A percentile compares a stretch with the other conserved stretches of the same genome.
phyloP scores from a whole-genome alignment of 2,888 invertebrate genomes.

The Hydrotaea cyrtoneurina region DNA sequence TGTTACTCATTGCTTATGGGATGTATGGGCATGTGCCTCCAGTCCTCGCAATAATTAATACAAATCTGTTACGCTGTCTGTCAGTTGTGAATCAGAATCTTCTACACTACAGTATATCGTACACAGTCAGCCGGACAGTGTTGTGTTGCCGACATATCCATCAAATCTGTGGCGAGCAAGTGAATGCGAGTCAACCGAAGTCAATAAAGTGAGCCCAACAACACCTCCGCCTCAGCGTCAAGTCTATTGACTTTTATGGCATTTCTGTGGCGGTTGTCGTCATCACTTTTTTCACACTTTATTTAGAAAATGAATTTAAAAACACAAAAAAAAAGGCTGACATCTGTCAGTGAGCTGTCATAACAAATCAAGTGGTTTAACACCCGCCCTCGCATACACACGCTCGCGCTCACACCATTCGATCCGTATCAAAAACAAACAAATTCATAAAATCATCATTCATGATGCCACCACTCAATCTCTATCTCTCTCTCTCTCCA shows the following conservation, averaged over 20 bases:
- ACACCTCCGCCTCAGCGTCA: not conserved
- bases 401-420: not conserved
- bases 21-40: not conserved
- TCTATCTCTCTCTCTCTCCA: no score
- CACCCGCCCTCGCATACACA: constrained; percentile 45
- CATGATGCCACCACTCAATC: not conserved
- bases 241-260: constrained; percentile 43
- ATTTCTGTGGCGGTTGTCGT: constrained; percentile 34
- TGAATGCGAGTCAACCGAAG: constrained; percentile 24
- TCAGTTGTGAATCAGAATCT: constrained; percentile 12
- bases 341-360: constrained; percentile 72
- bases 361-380: constrained; percentile 70
- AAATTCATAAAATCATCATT: constrained; percentile 30
- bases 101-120: not conserved
- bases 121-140: constrained; percentile 3
- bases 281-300: constrained; percentile 39
- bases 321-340: constrained; percentile 54
- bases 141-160: not conserved
- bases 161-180: constrained; percentile 15
- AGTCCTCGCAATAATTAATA: constrained; percentile 45
- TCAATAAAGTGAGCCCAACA: constrained; percentile 30
- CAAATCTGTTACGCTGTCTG: constrained; percentile 37
- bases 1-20: not conserved
- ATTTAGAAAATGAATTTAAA: constrained; percentile 37
- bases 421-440: not conserved